Evolutionary conservation across 2,888 invertebrate genomes (phyloP).

Genomic region (Eupsilia transversa): DNA sequence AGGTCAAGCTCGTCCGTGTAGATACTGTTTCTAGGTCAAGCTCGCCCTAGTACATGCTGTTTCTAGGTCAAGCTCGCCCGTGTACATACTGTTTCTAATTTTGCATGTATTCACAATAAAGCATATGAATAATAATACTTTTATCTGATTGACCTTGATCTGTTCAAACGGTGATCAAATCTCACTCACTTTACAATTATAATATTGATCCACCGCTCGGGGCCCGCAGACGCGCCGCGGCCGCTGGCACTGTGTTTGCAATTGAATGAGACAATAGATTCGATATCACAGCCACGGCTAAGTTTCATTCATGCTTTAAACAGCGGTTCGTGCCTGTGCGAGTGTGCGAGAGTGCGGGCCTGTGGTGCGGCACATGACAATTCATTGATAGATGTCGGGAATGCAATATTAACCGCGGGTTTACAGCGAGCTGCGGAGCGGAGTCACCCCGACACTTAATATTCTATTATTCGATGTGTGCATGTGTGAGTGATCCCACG

Average conservation of each 20-base stretch:
- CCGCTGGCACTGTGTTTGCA: neutral
- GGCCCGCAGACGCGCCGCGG: neutral
- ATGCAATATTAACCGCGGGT: neutral
- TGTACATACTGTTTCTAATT: neutral
- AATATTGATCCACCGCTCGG: neutral
- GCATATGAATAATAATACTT: neutral
- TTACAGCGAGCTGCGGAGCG: neutral
- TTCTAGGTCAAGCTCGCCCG: neutral
- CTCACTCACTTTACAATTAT: neutral
- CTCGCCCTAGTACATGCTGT: too few species aligned
- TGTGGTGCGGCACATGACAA: neutral
- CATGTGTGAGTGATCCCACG: conserved; percentile 1
- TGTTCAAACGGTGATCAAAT: neutral
- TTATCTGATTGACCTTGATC: neutral
- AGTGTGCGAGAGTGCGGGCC: neutral
- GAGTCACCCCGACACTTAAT: conserved; percentile 2
- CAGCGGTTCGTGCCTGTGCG: neutral
- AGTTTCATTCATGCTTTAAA: neutral
- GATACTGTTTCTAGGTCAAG: too few species aligned
- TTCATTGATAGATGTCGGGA: neutral
- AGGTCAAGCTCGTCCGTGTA: too few species aligned
- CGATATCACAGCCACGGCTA: neutral
- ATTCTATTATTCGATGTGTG: conserved; percentile 11
- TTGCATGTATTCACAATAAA: neutral
- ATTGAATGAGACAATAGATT: neutral